phyloP scores from a whole-genome alignment of 2,888 invertebrate species.

The Boloria euphrosyne region DNA sequence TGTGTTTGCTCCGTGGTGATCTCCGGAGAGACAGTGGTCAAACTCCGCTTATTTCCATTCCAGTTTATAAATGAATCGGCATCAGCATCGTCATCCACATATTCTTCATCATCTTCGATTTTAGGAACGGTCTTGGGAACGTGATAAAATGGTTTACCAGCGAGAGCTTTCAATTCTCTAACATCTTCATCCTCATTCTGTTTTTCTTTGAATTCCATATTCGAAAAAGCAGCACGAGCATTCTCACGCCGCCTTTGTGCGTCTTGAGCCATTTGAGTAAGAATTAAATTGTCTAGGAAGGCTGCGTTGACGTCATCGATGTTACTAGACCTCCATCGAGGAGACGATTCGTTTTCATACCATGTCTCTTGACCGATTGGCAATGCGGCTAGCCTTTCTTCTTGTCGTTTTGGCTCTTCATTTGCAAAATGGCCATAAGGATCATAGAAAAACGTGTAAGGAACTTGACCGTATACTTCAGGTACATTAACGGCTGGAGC shows the following conservation, averaged over 20 bases:
- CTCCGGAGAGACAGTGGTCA: constrained; percentile 63
- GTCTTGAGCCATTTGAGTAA: constrained; percentile 85
- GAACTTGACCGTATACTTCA: constrained; percentile 69
- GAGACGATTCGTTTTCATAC: constrained; percentile 81
- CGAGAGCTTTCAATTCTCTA: constrained; percentile 84
- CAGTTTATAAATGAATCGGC: constrained; percentile 79
- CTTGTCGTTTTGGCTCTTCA: constrained; percentile 83
- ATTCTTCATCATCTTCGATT: constrained; percentile 73
- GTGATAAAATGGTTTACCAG: constrained; percentile 78
- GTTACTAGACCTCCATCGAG: constrained; percentile 70
- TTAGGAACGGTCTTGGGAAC: constrained; percentile 72
- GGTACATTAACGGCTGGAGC: constrained; percentile 61
- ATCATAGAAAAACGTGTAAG: constrained; percentile 72
- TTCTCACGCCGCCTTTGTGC: constrained; percentile 76
- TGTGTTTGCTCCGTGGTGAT: constrained; percentile 51
- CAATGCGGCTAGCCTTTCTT: constrained; percentile 82
- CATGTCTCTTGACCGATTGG: constrained; percentile 86
- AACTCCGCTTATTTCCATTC: constrained; percentile 77
- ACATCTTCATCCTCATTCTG: constrained; percentile 85
- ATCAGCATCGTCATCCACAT: constrained; percentile 58
- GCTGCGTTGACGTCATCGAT: constrained; percentile 83
- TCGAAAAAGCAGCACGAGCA: constrained; percentile 70
- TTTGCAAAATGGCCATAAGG: constrained; percentile 80
- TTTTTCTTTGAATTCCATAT: constrained; percentile 67
- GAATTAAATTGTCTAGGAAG: constrained; percentile 85